A percentile compares a stretch with the other conserved stretches of the same genome.
Evolutionary conservation across 2,113 vertebrate genomes (phyloP).

Genomic region (Silurus glanis): DNA sequence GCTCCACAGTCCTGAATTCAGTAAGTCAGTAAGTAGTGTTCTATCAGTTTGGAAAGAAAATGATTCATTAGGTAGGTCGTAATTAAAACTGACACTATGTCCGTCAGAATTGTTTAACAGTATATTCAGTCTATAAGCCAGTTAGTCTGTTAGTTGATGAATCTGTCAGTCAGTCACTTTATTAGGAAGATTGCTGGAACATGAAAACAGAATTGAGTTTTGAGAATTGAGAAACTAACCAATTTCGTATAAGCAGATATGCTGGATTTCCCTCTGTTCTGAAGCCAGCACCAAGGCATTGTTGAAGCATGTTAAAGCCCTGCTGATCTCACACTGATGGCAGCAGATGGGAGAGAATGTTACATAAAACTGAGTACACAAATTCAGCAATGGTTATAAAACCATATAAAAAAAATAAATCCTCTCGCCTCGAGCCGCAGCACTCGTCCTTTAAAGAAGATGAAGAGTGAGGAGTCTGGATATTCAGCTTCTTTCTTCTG

Average conservation of each 20-base stretch:
- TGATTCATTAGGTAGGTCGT: too few relatives aligned
- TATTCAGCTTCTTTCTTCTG: constrained; percentile 92
- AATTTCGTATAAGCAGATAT: constrained; percentile 98
- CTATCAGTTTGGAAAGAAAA: not conserved
- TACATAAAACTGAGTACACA: not conserved
- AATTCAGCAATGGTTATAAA: not conserved
- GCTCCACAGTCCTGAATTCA: too few relatives aligned
- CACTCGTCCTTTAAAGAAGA: constrained; percentile 97
- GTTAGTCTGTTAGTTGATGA: not conserved
- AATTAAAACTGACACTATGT: too few relatives aligned
- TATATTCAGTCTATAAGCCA: not conserved
- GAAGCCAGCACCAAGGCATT: constrained; percentile 91
- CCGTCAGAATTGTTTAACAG: not conserved
- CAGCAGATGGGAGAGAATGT: not conserved
- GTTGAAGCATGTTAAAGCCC: constrained; percentile 94
- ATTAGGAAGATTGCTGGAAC: too few relatives aligned
- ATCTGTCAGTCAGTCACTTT: not conserved
- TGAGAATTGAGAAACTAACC: constrained; percentile 70
- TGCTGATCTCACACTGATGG: constrained; percentile 93
- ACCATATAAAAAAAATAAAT: too few relatives aligned
- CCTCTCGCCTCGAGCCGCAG: constrained; percentile 88
- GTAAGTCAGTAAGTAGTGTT: not conserved
- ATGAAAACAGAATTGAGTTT: not conserved
- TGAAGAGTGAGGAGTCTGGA: constrained; percentile 96
- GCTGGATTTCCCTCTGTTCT: constrained; percentile 97